phyloP scores from a whole-genome alignment of 2,797 vertebrate genomes.

The Psittacula derbiana region DNA sequence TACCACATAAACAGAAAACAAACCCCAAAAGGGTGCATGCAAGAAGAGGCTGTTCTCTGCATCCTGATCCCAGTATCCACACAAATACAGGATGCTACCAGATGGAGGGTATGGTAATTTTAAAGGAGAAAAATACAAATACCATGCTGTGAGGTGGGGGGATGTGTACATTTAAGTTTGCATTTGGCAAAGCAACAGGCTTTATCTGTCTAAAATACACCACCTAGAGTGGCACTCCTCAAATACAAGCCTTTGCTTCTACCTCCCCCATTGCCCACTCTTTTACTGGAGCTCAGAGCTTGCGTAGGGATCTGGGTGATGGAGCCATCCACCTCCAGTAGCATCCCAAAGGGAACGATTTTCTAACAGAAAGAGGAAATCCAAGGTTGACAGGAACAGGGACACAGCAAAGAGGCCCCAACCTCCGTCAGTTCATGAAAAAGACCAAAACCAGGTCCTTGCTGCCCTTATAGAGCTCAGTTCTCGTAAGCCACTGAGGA shows the following conservation, averaged over 20 bases:
- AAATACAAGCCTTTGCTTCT: constrained; percentile 17
- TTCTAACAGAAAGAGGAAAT: background rate
- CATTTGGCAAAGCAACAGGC: constrained; percentile 38
- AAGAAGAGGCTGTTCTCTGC: background rate
- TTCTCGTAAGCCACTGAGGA: background rate
- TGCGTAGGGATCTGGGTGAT: rapidly evolving
- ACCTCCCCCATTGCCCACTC: background rate
- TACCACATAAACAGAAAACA: background rate
- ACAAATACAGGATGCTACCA: background rate
- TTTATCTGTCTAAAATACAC: constrained; percentile 17
- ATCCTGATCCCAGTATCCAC: background rate
- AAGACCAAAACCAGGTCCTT: background rate
- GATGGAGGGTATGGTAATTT: constrained; percentile 54
- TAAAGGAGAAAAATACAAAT: constrained; percentile 18
- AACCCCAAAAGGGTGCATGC: background rate
- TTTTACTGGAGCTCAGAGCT: background rate
- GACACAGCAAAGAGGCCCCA: background rate
- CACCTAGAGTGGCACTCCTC: background rate
- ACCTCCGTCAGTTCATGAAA: background rate
- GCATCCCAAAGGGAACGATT: background rate
- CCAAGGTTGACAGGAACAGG: background rate
- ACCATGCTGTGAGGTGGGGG: background rate
- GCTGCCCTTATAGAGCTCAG: background rate
- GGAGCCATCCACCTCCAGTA: background rate
- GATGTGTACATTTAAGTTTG: background rate